Evolutionary conservation across 2,888 invertebrate species (phyloP).

Genomic region (Patella ulyssiponensis): DNA sequence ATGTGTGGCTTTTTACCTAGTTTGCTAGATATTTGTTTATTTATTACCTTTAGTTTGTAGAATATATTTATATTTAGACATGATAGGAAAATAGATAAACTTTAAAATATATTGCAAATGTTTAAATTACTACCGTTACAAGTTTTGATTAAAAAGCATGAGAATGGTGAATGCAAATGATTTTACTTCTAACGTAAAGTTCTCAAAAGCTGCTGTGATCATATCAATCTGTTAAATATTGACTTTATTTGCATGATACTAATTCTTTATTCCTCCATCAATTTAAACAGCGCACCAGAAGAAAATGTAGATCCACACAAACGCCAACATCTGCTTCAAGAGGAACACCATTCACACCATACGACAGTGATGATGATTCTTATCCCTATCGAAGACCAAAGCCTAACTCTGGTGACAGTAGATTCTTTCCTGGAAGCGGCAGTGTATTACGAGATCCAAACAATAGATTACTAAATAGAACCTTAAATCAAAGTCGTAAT

Average conservation of each 20-base stretch:
- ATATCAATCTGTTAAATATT: not conserved
- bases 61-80: no score
- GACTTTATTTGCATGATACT: slow-evolving; percentile 7
- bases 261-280: slow-evolving; percentile 37
- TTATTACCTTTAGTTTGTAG: no score
- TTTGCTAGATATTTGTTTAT: no score
- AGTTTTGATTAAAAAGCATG: no score
- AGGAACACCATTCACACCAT: slow-evolving; percentile 45
- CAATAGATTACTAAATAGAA: not conserved
- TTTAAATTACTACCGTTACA: no score
- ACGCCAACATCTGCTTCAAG: slow-evolving; percentile 51
- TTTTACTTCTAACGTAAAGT: not conserved
- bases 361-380: slow-evolving; percentile 46
- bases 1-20: no score
- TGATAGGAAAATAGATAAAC: no score
- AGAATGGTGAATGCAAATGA: no score
- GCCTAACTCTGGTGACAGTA: not conserved
- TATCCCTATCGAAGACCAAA: slow-evolving; percentile 14
- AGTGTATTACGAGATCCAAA: slow-evolving; percentile 11
- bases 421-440: slow-evolving; percentile 15
- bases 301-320: slow-evolving; percentile 61
- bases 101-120: no score
- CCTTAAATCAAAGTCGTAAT: slow-evolving; percentile 13
- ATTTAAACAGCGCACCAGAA: slow-evolving; percentile 51
- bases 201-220: slow-evolving; percentile 1